Conservation (phyloP, 2,888 invertebrate genomes). For the Odontocolon sp. region DNA sequence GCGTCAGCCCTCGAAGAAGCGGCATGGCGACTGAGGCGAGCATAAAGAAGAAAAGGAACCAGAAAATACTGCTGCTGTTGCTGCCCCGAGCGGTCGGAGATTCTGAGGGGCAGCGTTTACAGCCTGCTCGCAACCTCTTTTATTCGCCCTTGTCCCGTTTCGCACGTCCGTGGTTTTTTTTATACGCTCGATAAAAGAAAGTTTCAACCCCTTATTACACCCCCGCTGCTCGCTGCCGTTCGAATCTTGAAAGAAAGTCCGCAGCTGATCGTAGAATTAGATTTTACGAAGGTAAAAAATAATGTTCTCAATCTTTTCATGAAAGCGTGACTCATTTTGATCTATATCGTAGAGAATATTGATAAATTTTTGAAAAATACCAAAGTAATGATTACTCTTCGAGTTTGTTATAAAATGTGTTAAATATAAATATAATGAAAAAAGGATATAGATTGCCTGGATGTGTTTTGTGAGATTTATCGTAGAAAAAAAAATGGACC, state of each 20-base stretch:
- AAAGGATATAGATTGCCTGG: not conserved
- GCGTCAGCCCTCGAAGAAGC: conserved; percentile 57
- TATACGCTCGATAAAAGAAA: conserved; percentile 68
- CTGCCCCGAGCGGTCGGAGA: conserved; percentile 45
- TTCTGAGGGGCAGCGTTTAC: conserved; percentile 23
- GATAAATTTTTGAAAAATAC: too few relatives aligned
- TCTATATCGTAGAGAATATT: too few relatives aligned
- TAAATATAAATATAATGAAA: not conserved
- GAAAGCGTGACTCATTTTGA: too few relatives aligned
- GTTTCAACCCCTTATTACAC: conserved; percentile 52
- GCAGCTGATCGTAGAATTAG: not conserved
- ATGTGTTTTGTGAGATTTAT: not conserved
- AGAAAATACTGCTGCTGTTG: conserved; percentile 56
- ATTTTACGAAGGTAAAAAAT: not conserved
- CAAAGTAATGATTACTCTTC: too few relatives aligned
- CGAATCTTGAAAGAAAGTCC: not conserved
- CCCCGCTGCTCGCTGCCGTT: not conserved
- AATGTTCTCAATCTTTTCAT: too few relatives aligned
- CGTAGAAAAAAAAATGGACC: not conserved
- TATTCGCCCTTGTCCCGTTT: conserved; percentile 67
- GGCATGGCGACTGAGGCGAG: not conserved
- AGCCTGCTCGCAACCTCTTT: conserved; percentile 54
- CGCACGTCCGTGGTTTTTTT: conserved; percentile 69
- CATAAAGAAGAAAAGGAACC: conserved; percentile 64
- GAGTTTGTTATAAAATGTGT: too few relatives aligned